Evolutionary conservation across 2,113 vertebrate species (phyloP).

Genomic region (Sander lucioperca): DNA sequence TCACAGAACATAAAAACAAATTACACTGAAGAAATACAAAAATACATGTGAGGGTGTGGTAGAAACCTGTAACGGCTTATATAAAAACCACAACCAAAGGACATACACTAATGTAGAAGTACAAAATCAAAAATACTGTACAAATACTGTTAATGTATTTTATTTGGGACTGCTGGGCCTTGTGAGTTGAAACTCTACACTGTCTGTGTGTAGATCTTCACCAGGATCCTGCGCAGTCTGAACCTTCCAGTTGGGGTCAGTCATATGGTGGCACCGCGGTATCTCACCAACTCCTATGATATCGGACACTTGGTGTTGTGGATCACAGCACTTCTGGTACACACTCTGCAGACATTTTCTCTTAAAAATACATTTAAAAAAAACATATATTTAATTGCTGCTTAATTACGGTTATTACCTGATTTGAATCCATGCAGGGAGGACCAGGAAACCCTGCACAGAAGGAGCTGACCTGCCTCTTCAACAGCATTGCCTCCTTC

Average conservation of each 20-base stretch:
- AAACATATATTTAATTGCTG: not conserved
- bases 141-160: conserved; percentile 33
- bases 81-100: no score
- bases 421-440: conserved; percentile 83
- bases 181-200: not conserved
- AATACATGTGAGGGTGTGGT: no score
- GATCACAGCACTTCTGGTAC: conserved; percentile 95
- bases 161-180: not conserved
- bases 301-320: conserved; percentile 93
- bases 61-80: no score
- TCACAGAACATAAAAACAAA: no score
- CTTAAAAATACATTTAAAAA: not conserved
- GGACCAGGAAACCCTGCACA: conserved; percentile 95
- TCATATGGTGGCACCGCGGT: conserved; percentile 91
- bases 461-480: conserved; percentile 92
- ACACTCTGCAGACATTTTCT: not conserved
- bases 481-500: conserved; percentile 96
- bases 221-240: conserved; percentile 93
- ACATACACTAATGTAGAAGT: no score
- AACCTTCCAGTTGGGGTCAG: conserved; percentile 95
- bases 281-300: conserved; percentile 92
- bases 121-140: no score
- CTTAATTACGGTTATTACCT: not conserved
- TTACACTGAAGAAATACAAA: no score
- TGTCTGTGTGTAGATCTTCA: conserved; percentile 89